Base-by-base conservation (phyloP, 2,888 invertebrate genomes). In the Peribatodes rhomboidaria region DNA sequence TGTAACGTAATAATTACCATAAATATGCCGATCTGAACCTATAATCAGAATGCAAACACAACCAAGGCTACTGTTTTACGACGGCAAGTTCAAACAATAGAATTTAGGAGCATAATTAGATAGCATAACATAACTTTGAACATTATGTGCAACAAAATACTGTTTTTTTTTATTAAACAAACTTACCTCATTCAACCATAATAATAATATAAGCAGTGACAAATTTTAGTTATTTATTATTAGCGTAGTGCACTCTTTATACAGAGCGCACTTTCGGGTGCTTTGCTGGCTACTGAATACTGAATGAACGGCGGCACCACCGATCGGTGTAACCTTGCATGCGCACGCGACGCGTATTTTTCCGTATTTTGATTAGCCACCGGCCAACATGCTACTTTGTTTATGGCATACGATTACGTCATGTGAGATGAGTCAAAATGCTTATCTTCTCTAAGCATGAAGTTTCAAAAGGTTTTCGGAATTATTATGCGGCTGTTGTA, bases 1-100 rank as follows among this genome's bases (percentile, higher is more conserved):
- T 88, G 82, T 75, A 84, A 85, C 71, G 75, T 80, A 81, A 83
- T 77, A 80, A 86, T 87, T 87, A 86, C 78, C 82, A 81, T 86
- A 72, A 84, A 79, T 78, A 78, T 78, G 84, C 77, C 79, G 82
- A 79, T 79, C 75, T 80, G 68, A 61, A 69, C 68, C 75, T 76
- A 76, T 87, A 88, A 88, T 90, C 87, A 87, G 61, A 80, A 75
- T 80, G 81, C 81, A 89, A 89, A 90, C 87, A 89, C 44, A 64
- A 71, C 74, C 88, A 87, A 90, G 88, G 88, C 76, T 77, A 78
- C 66, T 68, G 69, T 61, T 62, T 56, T 46, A 61, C 14, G 39
- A 46, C 53, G 14, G 41, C 52, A 39, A 37, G 42, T 33, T 31
- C 59, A 60, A 62, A 69, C 65, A 63, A 60, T 50, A 3, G 10